Base-by-base conservation (phyloP, 2,888 invertebrate genomes). In the Xylota sylvarum region DNA sequence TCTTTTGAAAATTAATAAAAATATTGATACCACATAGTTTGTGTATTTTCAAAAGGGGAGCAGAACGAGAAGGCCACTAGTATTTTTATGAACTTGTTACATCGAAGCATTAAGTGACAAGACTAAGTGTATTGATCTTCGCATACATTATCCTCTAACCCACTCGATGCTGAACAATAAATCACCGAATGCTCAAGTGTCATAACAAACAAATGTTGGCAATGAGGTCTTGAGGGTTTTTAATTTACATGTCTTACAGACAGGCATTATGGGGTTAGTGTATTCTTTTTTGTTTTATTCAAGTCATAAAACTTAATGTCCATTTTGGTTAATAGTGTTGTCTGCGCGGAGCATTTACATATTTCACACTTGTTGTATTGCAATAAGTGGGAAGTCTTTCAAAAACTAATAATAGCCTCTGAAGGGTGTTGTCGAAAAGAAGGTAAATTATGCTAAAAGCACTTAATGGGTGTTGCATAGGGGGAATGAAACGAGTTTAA, bases 211-310 rank as follows among this genome's bases (percentile, higher is more conserved):
- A 50, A 27, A 27, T 2, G 52, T 52, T 52, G 52, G 52, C 52
- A 52, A 52, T 52, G 52, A 52, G 6, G 30, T 30, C 27, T 52
- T n/a, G 6, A 52, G 52, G 12, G 6, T 30, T 4, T 52, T n/a
- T n/a, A n/a, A 52, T 52, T 52, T 52, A 52, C 52, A 52, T 52
- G 30, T 52, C 52, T 52, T 52, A n/a, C 52, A 52, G 23, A 12
- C 30, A 30, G 52, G 5, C 52, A 12, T 50, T 50, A 27, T 50
- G 12, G 23, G 19, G 23, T 30, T 27, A 19, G 23, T 7, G 37
- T 19, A 10, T 9, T 19, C 1, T 9, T 46, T 17, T 46, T 17
- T 12, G n/a, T n/a, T n/a, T n/a, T n/a, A 46, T 17, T 14, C 2
- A 46, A 10, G 4, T 48, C 19, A 48, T 19, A 48, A 10, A 19